phyloP scores from a whole-genome alignment of 2,888 invertebrate species.

The Busseola fusca region DNA sequence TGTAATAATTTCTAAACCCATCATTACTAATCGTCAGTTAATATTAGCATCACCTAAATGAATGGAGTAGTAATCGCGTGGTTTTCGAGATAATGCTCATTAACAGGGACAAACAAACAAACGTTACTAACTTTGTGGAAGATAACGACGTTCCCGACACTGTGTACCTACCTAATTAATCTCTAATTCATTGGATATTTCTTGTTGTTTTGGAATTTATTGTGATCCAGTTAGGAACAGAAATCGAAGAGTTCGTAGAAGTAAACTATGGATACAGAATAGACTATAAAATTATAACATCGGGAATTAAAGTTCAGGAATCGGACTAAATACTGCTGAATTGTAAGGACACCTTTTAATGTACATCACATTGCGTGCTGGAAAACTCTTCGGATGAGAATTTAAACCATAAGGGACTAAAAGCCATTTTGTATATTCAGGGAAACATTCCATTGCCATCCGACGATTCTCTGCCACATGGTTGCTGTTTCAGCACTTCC shows the following conservation, averaged over 20 bases:
- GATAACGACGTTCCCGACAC: slow-evolving; percentile 65
- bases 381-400: not conserved
- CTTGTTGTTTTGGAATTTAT: slow-evolving; percentile 28
- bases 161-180: slow-evolving; percentile 38
- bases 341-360: not conserved
- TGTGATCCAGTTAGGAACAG: not conserved
- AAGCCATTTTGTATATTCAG: not conserved
- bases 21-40: slow-evolving; percentile 12
- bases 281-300: not conserved
- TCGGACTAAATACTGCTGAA: not conserved
- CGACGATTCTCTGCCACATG: not conserved
- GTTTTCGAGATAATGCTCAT: slow-evolving; percentile 53
- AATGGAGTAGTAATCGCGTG: slow-evolving; percentile 55
- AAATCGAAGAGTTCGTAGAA: not conserved
- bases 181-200: slow-evolving; percentile 36
- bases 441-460: too few species aligned
- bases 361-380: not conserved
- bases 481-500: not conserved
- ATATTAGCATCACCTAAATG: slow-evolving; percentile 47
- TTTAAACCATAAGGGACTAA: not conserved
- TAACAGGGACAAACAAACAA: slow-evolving; percentile 71
- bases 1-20: slow-evolving; percentile 31
- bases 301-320: not conserved
- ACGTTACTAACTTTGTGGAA: slow-evolving; percentile 57
- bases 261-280: not conserved